Conservation (phyloP, 2,888 invertebrate genomes). For the Microplitis manilae region DNA sequence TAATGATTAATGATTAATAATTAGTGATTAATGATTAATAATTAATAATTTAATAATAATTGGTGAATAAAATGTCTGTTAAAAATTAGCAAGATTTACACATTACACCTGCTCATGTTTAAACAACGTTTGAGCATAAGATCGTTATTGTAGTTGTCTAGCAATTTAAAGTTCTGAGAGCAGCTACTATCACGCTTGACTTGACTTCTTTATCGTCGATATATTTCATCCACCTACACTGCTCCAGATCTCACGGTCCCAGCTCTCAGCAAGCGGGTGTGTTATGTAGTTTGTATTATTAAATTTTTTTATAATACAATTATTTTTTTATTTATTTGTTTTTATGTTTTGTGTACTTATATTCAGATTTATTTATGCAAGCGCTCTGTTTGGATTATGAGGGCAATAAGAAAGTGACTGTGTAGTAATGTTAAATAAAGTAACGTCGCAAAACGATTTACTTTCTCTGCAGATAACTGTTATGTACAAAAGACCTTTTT, state of each 20-base stretch:
- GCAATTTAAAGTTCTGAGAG: constrained; percentile 23
- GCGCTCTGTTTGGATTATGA: constrained; percentile 6
- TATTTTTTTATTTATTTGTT: constrained; percentile 14
- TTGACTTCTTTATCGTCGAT: constrained; percentile 25
- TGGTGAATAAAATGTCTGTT: background rate
- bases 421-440: background rate
- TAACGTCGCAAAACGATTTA: constrained; percentile 19
- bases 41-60: background rate
- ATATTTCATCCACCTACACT: constrained; percentile 48
- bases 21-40: background rate
- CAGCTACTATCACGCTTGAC: constrained; percentile 18
- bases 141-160: constrained; percentile 28
- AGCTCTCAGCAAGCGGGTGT: constrained; percentile 8
- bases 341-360: background rate
- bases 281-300: background rate
- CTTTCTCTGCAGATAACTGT: constrained; percentile 31
- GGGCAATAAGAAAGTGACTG: constrained; percentile 11
- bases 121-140: constrained; percentile 5
- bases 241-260: constrained; percentile 44
- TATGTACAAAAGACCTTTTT: constrained; percentile 17
- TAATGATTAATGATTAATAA: background rate
- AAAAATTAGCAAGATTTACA: constrained; percentile 4
- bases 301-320: background rate
- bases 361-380: background rate
- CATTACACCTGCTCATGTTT: constrained; percentile 32